Evolutionary conservation across 2,797 vertebrate species (phyloP), one percentile per base, ranked within the genome.

Genomic region (Acropternis orthonyx): DNA sequence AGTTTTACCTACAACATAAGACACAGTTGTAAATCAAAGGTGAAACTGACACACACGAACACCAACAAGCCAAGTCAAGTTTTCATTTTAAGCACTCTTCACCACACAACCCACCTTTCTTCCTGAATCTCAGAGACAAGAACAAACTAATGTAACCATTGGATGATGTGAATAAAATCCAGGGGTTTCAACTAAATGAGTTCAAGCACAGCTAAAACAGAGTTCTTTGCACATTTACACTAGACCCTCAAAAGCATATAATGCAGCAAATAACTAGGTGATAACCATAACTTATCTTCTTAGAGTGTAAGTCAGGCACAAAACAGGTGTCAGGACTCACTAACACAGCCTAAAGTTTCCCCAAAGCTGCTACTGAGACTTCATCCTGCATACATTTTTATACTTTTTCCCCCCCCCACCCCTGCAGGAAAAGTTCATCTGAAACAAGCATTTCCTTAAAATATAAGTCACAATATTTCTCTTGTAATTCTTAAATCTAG

Each of bases 1-100:
- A 99, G 98, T 78, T 99, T 98, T 69, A 99, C 98, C 99, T 99
- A 96, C 56, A 96, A 96, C 3, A 32, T 20, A 89, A 95, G 49
- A 93, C 7, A 86, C 14, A 91, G 30, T 7, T 76, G 54, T 92
- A 81, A 96, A 72, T 67, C 44, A 62, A 94, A 80, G 56, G 69
- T 74, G 59, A 74, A 93, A 85, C 2, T 9, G n/a, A 76, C 34
- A 59, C 0, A 56, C 11, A 51, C 6, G 32, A 77, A 83, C 49
- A 88, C 27, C n/a, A 92, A 49, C 15, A 61, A 9, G 34, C 11
- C n/a, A 91, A 66, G 11, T 54, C 24, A 59, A 76, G 32, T 36
- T 69, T 82, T 54, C 41, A 39, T 78, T 81, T 82, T 56, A 91
- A 59, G 41, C 14, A 26, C 65, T 90, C 44, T 61, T 77, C 43